These are phyloP conservation scores for Sciurus niger DNA, from an alignment of 2,113 vertebrate species.

Conservation along the genomic window DNA sequence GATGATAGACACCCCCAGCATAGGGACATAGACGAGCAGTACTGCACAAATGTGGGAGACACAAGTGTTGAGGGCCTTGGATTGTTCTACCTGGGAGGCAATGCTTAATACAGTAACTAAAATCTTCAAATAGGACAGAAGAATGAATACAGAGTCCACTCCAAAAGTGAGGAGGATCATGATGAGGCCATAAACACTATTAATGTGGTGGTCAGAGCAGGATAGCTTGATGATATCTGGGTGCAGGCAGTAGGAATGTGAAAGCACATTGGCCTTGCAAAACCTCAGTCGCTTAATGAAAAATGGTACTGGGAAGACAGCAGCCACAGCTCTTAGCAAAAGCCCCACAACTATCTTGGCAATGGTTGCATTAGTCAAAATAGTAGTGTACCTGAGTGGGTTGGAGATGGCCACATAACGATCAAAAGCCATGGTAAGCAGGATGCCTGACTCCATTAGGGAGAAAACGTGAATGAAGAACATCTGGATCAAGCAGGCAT, in stretches of 20 bases:
- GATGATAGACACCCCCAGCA: slow-evolving; percentile 71
- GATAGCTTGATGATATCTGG: slow-evolving; percentile 45
- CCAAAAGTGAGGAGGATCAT: background rate
- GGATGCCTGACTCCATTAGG: background rate
- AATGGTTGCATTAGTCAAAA: background rate
- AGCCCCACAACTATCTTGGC: background rate
- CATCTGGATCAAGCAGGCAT: slow-evolving; percentile 72
- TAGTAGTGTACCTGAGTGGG: slow-evolving; percentile 52
- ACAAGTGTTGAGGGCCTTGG: slow-evolving; percentile 73
- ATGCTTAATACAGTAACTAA: slow-evolving; percentile 46
- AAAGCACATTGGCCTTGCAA: slow-evolving; percentile 3
- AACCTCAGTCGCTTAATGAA: slow-evolving; percentile 54
- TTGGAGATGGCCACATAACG: slow-evolving; percentile 44
- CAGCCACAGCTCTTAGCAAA: background rate
- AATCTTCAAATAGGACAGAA: slow-evolving; percentile 52
- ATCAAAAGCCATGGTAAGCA: background rate
- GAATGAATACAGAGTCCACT: slow-evolving; percentile 10
- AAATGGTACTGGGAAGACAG: background rate
- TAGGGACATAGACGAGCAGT: slow-evolving; percentile 61
- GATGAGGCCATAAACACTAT: slow-evolving; percentile 42
- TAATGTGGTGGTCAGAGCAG: slow-evolving; percentile 49
- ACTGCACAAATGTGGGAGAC: slow-evolving; percentile 66
- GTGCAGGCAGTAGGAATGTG: slow-evolving; percentile 65
- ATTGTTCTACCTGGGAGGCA: background rate
- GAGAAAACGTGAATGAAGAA: slow-evolving; percentile 60